Evolutionary conservation across 2,797 vertebrate genomes (phyloP).

Genomic region (Gallinago solitaria): DNA sequence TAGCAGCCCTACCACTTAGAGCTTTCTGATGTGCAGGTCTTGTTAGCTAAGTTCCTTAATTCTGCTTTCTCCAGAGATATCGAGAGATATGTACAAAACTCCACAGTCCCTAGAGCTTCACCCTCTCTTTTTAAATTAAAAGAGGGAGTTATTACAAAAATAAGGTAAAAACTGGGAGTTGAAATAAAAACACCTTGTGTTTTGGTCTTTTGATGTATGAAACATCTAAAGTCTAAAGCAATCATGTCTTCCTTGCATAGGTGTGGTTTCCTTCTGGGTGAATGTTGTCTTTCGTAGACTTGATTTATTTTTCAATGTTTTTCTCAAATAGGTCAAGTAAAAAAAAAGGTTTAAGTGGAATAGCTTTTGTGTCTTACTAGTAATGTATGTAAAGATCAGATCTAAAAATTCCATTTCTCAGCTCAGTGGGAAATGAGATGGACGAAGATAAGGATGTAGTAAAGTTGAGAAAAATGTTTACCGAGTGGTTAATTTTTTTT

Average conservation of each 20-base stretch:
- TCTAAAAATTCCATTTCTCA: background rate
- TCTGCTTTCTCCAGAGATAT: background rate
- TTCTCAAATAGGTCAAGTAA: background rate
- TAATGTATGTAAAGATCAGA: background rate
- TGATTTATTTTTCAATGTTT: background rate
- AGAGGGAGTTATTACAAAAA: background rate
- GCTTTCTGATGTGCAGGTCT: background rate
- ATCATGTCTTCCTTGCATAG: background rate
- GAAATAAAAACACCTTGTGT: background rate
- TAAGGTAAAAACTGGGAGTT: background rate
- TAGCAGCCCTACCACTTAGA: background rate
- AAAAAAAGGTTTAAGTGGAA: background rate
- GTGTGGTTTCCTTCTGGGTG: background rate
- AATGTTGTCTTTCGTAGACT: background rate
- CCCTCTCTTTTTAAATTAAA: background rate
- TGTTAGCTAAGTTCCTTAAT: background rate
- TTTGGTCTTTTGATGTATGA: background rate
- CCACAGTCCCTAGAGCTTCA: background rate
- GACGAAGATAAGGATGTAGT: background rate
- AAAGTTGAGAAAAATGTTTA: constrained; percentile 1
- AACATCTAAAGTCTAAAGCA: background rate
- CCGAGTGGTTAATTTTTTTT: background rate
- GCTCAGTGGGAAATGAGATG: background rate
- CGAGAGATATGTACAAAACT: background rate
- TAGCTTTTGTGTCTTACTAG: background rate